Evolutionary conservation across 2,797 vertebrate genomes (phyloP).

Genomic region (Helarctos malayanus): DNA sequence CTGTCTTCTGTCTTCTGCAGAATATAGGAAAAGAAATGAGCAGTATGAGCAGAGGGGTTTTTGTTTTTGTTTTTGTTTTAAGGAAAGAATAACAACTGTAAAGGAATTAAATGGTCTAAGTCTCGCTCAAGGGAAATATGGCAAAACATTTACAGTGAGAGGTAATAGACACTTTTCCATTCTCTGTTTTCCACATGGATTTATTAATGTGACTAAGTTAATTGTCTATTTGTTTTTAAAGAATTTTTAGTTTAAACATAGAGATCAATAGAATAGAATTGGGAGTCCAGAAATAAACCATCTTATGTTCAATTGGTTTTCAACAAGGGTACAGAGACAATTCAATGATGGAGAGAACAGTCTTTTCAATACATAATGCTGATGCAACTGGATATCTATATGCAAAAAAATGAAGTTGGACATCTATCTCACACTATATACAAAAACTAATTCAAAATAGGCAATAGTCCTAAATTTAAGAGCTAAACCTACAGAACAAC

Average conservation of each 20-base stretch:
- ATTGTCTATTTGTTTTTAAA: background rate
- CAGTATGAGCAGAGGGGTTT: background rate
- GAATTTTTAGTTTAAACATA: background rate
- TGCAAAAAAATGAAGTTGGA: background rate
- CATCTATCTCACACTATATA: background rate
- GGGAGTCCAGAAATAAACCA: background rate
- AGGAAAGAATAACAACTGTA: background rate
- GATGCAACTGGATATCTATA: background rate
- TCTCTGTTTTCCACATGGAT: background rate
- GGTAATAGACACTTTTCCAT: background rate
- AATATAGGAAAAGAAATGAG: background rate
- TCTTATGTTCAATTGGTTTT: background rate
- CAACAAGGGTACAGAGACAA: background rate
- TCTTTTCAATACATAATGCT: background rate
- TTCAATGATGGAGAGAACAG: background rate
- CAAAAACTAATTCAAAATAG: background rate
- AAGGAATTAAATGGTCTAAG: background rate
- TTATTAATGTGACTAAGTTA: background rate
- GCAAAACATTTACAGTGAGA: slow-evolving; percentile 19
- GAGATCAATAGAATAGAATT: background rate
- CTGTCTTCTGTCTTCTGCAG: background rate
- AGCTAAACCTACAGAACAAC: background rate
- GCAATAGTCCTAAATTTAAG: background rate
- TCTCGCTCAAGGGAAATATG: background rate
- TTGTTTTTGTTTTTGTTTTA: background rate